Evolutionary conservation across 2,797 vertebrate genomes (phyloP).

Genomic region (Malurus splendens): DNA sequence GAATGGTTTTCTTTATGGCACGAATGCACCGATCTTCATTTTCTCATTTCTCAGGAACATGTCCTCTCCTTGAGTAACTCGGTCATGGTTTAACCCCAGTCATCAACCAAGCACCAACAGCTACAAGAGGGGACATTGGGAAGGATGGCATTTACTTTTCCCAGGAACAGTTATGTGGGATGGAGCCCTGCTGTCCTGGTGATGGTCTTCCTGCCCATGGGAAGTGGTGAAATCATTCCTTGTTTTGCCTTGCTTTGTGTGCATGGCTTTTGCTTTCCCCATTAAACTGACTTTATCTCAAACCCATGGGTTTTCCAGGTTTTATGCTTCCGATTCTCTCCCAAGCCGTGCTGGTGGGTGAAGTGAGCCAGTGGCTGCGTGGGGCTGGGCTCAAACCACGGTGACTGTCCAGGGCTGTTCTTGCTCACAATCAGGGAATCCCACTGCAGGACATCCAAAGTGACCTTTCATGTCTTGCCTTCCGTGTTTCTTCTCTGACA

Average conservation of each 20-base stretch:
- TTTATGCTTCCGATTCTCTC: background rate
- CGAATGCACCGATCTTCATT: background rate
- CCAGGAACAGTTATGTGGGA: rapidly evolving
- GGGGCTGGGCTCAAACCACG: background rate
- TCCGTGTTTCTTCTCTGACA: background rate
- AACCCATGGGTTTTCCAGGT: background rate
- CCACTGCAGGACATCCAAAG: background rate
- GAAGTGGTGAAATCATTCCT: background rate
- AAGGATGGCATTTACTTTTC: background rate
- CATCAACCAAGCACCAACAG: background rate
- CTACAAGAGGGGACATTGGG: background rate
- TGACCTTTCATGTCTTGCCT: background rate
- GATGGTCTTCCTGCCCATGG: background rate
- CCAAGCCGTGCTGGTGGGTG: rapidly evolving
- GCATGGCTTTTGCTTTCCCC: background rate
- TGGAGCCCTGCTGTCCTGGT: background rate
- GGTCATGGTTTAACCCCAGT: background rate
- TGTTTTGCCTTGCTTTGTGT: background rate
- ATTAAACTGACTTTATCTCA: background rate
- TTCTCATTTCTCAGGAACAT: background rate
- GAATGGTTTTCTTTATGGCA: background rate
- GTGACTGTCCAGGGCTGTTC: background rate
- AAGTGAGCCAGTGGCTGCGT: rapidly evolving
- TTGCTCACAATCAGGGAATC: background rate
- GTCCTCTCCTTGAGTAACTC: background rate